Conservation (phyloP, 2,888 invertebrate species). For the Pterobdella sp. region DNA sequence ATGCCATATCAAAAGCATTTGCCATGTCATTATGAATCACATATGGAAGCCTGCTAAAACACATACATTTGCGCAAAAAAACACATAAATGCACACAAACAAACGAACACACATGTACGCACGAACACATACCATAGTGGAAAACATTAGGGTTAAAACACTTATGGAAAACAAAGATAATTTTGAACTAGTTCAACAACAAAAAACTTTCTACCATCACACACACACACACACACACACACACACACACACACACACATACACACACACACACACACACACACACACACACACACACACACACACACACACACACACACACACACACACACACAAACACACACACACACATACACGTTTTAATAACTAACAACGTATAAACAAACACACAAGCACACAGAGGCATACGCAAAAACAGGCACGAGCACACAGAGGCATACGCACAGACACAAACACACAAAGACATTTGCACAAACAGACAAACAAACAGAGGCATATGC, state of each 20-base stretch:
- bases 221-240: neutral
- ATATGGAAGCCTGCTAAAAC: too few relatives aligned
- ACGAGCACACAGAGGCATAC: neutral
- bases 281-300: constrained; percentile 19
- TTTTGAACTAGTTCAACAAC: neutral
- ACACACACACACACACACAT: constrained; percentile 1
- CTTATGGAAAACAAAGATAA: too few relatives aligned
- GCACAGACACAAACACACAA: constrained; percentile 15
- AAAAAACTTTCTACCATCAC: neutral
- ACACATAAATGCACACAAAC: too few relatives aligned
- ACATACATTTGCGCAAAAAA: too few relatives aligned
- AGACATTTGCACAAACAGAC: constrained; percentile 7
- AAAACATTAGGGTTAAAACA: too few relatives aligned
- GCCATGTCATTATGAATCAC: too few relatives aligned
- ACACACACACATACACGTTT: constrained; percentile 20
- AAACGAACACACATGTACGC: too few relatives aligned
- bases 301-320: constrained; percentile 15
- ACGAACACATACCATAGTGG: too few relatives aligned
- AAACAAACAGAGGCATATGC: neutral
- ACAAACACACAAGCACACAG: constrained; percentile 9
- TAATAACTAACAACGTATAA: constrained; percentile 20
- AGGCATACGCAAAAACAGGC: neutral
- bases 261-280: constrained; percentile 16
- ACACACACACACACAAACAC: constrained; percentile 23
- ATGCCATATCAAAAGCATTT: too few relatives aligned